Evolutionary conservation across 2,113 vertebrate genomes (phyloP).

Genomic region (Heterochromis multidens): DNA sequence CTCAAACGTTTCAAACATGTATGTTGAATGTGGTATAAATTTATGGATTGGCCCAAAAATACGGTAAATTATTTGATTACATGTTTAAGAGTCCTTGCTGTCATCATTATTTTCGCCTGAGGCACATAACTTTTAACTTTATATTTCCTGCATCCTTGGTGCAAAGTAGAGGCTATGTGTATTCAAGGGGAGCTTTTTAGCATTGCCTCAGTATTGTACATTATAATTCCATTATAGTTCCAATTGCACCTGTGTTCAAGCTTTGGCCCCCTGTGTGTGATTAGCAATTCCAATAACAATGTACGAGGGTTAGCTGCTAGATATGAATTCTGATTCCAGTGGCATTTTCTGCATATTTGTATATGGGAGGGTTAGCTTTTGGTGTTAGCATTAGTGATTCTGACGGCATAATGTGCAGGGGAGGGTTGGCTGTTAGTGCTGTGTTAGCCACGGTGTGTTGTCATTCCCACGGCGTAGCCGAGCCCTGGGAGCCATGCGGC

Average conservation of each 20-base stretch:
- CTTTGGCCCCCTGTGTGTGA: slow-evolving; percentile 31
- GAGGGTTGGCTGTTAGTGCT: slow-evolving; percentile 26
- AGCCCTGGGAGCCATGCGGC: slow-evolving; percentile 40
- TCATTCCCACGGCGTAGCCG: slow-evolving; percentile 60
- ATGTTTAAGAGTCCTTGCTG: neutral
- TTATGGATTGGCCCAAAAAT: neutral
- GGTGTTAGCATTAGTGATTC: slow-evolving; percentile 54
- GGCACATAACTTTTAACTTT: neutral
- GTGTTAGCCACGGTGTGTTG: slow-evolving; percentile 33
- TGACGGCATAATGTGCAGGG: slow-evolving; percentile 29
- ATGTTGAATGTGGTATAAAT: no score
- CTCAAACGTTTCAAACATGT: no score
- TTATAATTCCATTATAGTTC: slow-evolving; percentile 44
- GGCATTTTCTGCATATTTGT: slow-evolving; percentile 24
- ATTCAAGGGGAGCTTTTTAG: neutral
- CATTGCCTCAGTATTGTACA: slow-evolving; percentile 6
- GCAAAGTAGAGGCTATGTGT: neutral
- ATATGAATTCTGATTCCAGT: slow-evolving; percentile 29
- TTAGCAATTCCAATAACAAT: slow-evolving; percentile 43
- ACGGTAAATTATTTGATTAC: neutral
- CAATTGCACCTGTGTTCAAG: slow-evolving; percentile 39
- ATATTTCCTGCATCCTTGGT: neutral
- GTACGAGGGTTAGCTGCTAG: slow-evolving; percentile 6
- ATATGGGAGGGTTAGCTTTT: slow-evolving; percentile 43
- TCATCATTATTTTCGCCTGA: neutral